These are phyloP conservation scores for Elysia chlorotica DNA, from an alignment of 1,140 invertebrate species.

Conservation along the genomic window DNA sequence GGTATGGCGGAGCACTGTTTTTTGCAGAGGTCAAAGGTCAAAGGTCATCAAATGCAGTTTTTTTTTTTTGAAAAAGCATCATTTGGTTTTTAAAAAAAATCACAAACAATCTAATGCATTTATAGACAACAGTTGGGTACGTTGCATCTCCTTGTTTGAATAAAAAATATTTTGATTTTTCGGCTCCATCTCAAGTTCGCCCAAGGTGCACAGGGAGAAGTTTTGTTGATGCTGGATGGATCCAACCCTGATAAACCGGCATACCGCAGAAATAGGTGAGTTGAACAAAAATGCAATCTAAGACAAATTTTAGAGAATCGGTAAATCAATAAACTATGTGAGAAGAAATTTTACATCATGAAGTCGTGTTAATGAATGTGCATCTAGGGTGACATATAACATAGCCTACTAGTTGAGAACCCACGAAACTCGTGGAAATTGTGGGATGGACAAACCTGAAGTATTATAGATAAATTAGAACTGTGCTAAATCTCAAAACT, in stretches of 20 bases:
- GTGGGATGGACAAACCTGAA: neutral
- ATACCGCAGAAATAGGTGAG: constrained; percentile 29
- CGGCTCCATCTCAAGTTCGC: constrained; percentile 33
- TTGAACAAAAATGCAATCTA: no score
- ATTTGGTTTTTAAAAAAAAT: no score
- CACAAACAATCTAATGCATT: no score
- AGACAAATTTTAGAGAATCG: neutral
- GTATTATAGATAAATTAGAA: no score
- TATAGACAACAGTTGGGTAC: no score
- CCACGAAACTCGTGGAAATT: neutral
- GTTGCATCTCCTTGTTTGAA: no score
- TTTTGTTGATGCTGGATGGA: constrained; percentile 27
- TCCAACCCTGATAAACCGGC: constrained; percentile 29
- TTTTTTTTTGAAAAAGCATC: no score
- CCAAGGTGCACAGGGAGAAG: constrained; percentile 19
- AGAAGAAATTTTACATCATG: neutral
- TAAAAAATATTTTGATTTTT: constrained; percentile 2
- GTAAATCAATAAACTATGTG: neutral
- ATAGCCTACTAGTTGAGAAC: neutral
- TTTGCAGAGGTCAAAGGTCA: no score
- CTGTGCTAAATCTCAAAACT: no score
- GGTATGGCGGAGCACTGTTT: no score
- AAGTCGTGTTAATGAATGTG: neutral
- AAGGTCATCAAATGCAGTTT: no score
- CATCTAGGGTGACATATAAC: neutral